phyloP scores from a whole-genome alignment of 2,888 invertebrate species.

The Drosophila picticornis region DNA sequence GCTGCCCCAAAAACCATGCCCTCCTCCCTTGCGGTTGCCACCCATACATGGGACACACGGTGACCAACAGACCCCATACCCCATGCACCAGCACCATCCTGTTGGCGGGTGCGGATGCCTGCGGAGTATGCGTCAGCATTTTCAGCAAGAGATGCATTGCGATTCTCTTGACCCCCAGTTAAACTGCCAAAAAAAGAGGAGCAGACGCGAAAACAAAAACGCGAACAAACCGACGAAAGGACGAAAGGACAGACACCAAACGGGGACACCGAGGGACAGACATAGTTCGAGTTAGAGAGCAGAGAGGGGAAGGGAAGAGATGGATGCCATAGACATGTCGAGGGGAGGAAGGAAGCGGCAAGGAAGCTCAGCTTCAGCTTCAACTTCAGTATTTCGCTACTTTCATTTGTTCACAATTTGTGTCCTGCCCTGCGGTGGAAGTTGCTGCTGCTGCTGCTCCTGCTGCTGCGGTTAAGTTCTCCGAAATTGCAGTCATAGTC shows the following conservation, averaged over 20 bases:
- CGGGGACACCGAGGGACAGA: conserved; percentile 5
- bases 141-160: conserved; percentile 60
- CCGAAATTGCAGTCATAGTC: conserved; percentile 75
- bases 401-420: conserved; percentile 79
- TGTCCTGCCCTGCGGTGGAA: conserved; percentile 75
- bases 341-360: background rate
- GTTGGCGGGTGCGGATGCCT: background rate
- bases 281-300: background rate
- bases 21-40: background rate
- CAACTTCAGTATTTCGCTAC: conserved; percentile 69
- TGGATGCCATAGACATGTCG: conserved; percentile 54
- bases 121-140: conserved; percentile 58
- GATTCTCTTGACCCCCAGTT: conserved; percentile 77
- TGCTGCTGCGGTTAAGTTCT: conserved; percentile 74
- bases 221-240: conserved; percentile 18
- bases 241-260: conserved; percentile 11
- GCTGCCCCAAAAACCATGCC: conserved; percentile 7
- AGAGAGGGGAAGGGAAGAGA: background rate
- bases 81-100: background rate
- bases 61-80: conserved; percentile 35
- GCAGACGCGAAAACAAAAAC: conserved; percentile 52
- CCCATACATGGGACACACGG: conserved; percentile 50
- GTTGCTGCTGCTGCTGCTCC: conserved; percentile 22
- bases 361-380: conserved; percentile 27
- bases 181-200: conserved; percentile 60